Base-by-base conservation (phyloP, 2,888 invertebrate species). In the Aporophyla nigra region DNA sequence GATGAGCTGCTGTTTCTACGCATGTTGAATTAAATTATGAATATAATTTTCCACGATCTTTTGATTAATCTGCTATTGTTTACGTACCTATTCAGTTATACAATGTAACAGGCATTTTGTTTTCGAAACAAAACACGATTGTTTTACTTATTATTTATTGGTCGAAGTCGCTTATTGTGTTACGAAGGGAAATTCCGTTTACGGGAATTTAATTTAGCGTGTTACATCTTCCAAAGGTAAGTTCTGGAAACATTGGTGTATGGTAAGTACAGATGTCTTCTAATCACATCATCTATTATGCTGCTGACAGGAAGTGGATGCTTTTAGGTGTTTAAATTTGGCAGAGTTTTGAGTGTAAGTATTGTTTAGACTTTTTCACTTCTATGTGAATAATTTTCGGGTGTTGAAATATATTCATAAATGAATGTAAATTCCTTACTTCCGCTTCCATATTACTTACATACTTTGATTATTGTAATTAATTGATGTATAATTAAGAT, bases 91-190 rank as follows among this genome's bases (percentile, higher is more conserved):
- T 14, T 14, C 14, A 3, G 12, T 49, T 3, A 51, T n/a, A n/a
- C 33, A 16, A 53, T 19, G 6, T 46, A 53, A 53, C 12, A 40
- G 33, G 27, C 27, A 40, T 24, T 66, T 61, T 53, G 14, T 46
- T 43, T 46, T 6, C 9, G 9, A 24, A 82, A 66, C 19, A 51
- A 76, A 81, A 67, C 76, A 21, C 40, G 1, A 58, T 76, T 70
- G 61, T 24, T 46, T 66, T 56, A 27, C 69, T 46, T 56, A 49
- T 10, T 51, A 19, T 69, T 10, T 51, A 19, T 69, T 66, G 54
- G 61, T 82, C 10, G n/a, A 21, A 19, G 4, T 40, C 19, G 16
- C 53, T 49, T 56, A 75, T 51, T 54, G 9, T 40, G 27, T 82
- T 82, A 66, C 43, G 49, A 54, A 59, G 53, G 27, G 27, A 51